These are phyloP conservation scores for Helogale parvula DNA, from an alignment of 2,113 vertebrate species.

Conservation along the genomic window DNA sequence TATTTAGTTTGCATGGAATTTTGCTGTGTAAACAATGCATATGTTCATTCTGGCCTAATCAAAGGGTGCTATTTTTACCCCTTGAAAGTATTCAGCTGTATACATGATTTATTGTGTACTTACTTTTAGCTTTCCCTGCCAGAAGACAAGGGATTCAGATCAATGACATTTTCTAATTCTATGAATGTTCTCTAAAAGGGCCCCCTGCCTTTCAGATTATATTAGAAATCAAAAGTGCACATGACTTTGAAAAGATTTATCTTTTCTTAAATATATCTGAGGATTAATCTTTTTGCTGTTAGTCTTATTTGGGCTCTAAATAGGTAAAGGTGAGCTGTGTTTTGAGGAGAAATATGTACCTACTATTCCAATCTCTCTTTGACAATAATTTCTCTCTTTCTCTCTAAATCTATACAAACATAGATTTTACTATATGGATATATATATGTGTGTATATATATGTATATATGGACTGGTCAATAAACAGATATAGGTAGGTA, in stretches of 20 bases:
- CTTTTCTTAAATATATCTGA: conserved; percentile 46
- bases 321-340: neutral
- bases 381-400: neutral
- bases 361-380: neutral
- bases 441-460: neutral
- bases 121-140: conserved; percentile 38
- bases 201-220: conserved; percentile 43
- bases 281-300: conserved; percentile 20
- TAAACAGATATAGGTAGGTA: neutral
- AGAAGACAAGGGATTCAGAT: conserved; percentile 32
- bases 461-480: neutral
- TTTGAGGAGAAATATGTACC: conserved; percentile 13
- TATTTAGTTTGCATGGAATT: neutral
- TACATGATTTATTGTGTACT: conserved; percentile 36
- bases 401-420: neutral
- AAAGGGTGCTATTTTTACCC: neutral
- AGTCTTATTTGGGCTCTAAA: conserved; percentile 4
- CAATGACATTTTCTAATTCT: conserved; percentile 54
- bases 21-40: neutral
- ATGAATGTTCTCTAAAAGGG: conserved; percentile 43
- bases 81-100: neutral
- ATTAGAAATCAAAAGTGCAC: conserved; percentile 40
- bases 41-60: neutral
- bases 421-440: neutral
- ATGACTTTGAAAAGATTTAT: conserved; percentile 38